phyloP scores from a whole-genome alignment of 1,140 invertebrate species.

The Schmidtea mediterranea region DNA sequence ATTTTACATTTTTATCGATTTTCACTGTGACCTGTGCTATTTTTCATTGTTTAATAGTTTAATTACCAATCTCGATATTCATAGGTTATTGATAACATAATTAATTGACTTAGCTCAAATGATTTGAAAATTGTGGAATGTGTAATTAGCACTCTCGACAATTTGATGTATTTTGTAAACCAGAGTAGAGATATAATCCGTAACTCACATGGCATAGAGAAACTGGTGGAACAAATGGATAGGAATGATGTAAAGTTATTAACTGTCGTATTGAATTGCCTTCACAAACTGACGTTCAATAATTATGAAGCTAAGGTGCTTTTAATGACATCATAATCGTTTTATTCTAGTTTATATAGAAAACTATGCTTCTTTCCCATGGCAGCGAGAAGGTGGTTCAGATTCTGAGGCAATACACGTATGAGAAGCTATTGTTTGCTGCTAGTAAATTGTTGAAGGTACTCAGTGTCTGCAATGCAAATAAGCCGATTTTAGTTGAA shows the following conservation, averaged over 20 bases:
- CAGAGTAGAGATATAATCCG: constrained; percentile 89
- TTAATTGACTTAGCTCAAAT: too few species aligned
- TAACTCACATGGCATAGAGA: constrained; percentile 74
- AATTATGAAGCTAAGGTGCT: too few species aligned
- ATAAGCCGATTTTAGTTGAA: constrained; percentile 86
- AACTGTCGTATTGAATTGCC: constrained; percentile 84
- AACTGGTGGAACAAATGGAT: constrained; percentile 81
- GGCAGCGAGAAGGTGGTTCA: constrained; percentile 80
- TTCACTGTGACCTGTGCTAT: too few species aligned
- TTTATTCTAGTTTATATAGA: too few species aligned
- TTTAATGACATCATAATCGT: too few species aligned
- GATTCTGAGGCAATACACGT: constrained; percentile 80
- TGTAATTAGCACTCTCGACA: constrained; percentile 66
- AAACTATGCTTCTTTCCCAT: constrained; percentile 59
- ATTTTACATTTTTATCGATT: too few species aligned
- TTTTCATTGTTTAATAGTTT: too few species aligned
- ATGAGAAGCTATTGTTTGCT: constrained; percentile 91
- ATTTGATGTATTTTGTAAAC: constrained; percentile 83
- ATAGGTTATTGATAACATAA: too few species aligned
- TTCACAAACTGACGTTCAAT: constrained; percentile 79
- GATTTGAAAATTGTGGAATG: too few species aligned
- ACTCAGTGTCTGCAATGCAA: constrained; percentile 76
- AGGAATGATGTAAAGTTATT: constrained; percentile 87
- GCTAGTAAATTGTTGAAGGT: constrained; percentile 85
- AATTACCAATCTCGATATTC: too few species aligned